Percentiles rank a stretch among this genome's conserved stretches.
phyloP scores from a whole-genome alignment of 1,140 invertebrate species.

The roundworm (Caenorhabditis elegans) region WBcel235 BX284603.4:8300501-8301000 shows the following conservation, averaged over 20 bases:
- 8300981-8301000: slow-evolving; percentile 30
- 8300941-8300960: neutral
- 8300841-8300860: too few species aligned
- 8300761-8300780: too few species aligned
- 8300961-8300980: too few species aligned
- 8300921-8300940: neutral
- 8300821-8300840: too few species aligned
- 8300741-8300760: too few species aligned
- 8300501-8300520: too few species aligned
- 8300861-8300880: slow-evolving; percentile 16
- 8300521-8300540: too few species aligned
- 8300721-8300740: neutral
- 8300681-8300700: neutral
- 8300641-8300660: slow-evolving; percentile 41
- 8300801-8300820: too few species aligned
- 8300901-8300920: neutral
- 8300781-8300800: too few species aligned
- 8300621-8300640: slow-evolving; percentile 34
- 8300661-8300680: neutral
- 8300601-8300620: slow-evolving; percentile 46
- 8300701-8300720: slow-evolving; percentile 65
- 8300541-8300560: slow-evolving; percentile 24
- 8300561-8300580: slow-evolving; percentile 46
- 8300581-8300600: slow-evolving; percentile 44
- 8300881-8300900: neutral